Conservation (phyloP, 92 coral and sea anemone species). For the Isaurus tuberculatus region DNA sequence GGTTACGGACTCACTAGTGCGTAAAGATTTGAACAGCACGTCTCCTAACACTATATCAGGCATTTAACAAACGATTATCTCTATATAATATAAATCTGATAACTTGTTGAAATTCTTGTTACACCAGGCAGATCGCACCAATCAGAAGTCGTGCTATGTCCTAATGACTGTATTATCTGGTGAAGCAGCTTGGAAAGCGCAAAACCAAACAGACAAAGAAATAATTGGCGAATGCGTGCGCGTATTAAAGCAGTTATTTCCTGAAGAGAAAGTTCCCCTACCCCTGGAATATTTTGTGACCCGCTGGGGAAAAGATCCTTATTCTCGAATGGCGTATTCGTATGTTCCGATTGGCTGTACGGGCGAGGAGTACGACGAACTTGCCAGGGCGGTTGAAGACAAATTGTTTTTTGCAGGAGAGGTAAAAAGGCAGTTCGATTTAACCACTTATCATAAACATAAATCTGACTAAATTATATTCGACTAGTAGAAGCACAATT, state of each 20-base stretch:
- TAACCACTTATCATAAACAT: background rate
- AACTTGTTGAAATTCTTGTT: background rate
- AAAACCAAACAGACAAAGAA: conserved; percentile 77
- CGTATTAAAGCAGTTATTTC: conserved; percentile 72
- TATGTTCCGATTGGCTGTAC: conserved; percentile 86
- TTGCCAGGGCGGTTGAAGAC: conserved; percentile 74
- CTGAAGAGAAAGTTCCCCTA: conserved; percentile 84
- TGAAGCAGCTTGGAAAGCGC: conserved; percentile 75
- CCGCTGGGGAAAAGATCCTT: conserved; percentile 88
- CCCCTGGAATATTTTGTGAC: conserved; percentile 87
- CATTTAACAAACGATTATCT: no score
- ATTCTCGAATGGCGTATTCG: conserved; percentile 95
- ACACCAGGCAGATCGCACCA: background rate
- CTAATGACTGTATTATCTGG: conserved; percentile 96
- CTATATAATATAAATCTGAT: background rate
- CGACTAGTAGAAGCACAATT: no score
- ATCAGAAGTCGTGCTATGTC: conserved; percentile 68
- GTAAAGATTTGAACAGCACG: no score
- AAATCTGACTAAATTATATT: background rate
- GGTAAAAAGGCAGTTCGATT: conserved; percentile 49
- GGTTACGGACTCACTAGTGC: no score
- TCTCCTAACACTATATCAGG: no score
- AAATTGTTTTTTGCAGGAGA: conserved; percentile 95
- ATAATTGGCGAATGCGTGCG: conserved; percentile 74
- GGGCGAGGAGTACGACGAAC: conserved; percentile 88